Base-by-base conservation (phyloP, 2,113 vertebrate genomes). In the Tricholaema leucomelas region DNA sequence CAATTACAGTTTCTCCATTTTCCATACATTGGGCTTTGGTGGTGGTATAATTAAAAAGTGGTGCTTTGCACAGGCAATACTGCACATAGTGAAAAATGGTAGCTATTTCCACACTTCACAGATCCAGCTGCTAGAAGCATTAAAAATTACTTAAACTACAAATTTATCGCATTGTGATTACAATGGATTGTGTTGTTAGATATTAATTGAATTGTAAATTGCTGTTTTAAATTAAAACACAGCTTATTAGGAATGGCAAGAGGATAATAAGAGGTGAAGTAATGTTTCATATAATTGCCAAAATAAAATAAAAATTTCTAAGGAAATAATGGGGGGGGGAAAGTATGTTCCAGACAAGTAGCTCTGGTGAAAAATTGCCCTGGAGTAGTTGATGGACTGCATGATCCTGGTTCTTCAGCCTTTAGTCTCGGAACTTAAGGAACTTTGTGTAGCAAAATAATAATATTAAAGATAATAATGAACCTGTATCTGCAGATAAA, bases 101-200 rank as follows among this genome's bases (percentile, higher is more conserved):
- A 95, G 97, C 95, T 96, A 97, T 97, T 97, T 98, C 95, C 96
- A 97, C 97, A 98, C 97, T 97, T 95, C 97, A 97, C 92, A 97
- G 97, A 93, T 90, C 96, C 96, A 97, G 96, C 95, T 96, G 96
- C 96, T 97, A 42, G 78, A 85, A 96, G 93, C 97, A 97, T 97
- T 97, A 97, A 98, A 97, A 97, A 97, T 97, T 97, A 98, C 97
- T 97, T 97, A 97, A 97, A 97, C 96, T 94, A 94, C 95, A 96
- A 97, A 97, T 97, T 95, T 96, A 96, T 97, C 59, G 93, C 93
- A 80, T 87, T 89, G 91, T 91, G 96, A 96, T 96, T 96, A 92
- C 95, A 95, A 97, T 96, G 93, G 94, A 97, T 96, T 96, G 85
- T 97, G 97, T 96, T 97, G 95, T 92, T 93, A 95, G 95, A 96